Evolutionary conservation across 2,888 invertebrate genomes (phyloP).

Genomic region (Acronicta alni): DNA sequence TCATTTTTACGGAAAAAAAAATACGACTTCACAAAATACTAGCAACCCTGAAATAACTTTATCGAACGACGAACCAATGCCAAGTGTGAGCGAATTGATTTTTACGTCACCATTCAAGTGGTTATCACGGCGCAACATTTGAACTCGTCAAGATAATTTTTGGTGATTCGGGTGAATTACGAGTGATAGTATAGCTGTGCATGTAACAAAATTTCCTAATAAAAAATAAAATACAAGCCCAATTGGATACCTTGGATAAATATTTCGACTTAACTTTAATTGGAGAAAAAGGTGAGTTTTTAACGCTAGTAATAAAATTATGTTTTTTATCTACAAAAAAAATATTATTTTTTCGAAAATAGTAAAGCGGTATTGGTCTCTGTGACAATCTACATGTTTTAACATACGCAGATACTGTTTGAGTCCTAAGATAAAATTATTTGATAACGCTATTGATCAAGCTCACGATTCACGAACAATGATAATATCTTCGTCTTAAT

Average conservation of each 20-base stretch:
- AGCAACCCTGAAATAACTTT: slow-evolving; percentile 34
- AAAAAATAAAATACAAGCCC: slow-evolving; percentile 4
- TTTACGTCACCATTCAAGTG: slow-evolving; percentile 73
- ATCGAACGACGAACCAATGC: slow-evolving; percentile 62
- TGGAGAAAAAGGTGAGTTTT: slow-evolving; percentile 22
- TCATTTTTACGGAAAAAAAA: no score
- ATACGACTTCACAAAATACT: not conserved
- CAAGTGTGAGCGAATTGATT: slow-evolving; percentile 69
- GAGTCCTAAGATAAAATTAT: slow-evolving; percentile 13
- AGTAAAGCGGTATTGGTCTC: no score
- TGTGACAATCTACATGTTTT: no score
- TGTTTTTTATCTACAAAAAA: no score
- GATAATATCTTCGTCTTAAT: slow-evolving; percentile 9
- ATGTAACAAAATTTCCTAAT: slow-evolving; percentile 26
- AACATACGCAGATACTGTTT: not conserved
- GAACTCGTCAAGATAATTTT: slow-evolving; percentile 71
- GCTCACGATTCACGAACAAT: slow-evolving; percentile 11
- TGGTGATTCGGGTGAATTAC: slow-evolving; percentile 55
- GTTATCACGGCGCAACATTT: slow-evolving; percentile 86
- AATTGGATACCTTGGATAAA: slow-evolving; percentile 10
- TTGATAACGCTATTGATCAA: slow-evolving; percentile 27
- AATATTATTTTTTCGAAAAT: no score
- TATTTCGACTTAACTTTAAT: not conserved
- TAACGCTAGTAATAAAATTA: not conserved
- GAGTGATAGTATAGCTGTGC: slow-evolving; percentile 54